Evolutionary conservation across 53 echinoderm and acorn worm species (phyloP), one percentile per base, ranked within the genome.

Genomic region (Temnopleurus reevesii): DNA sequence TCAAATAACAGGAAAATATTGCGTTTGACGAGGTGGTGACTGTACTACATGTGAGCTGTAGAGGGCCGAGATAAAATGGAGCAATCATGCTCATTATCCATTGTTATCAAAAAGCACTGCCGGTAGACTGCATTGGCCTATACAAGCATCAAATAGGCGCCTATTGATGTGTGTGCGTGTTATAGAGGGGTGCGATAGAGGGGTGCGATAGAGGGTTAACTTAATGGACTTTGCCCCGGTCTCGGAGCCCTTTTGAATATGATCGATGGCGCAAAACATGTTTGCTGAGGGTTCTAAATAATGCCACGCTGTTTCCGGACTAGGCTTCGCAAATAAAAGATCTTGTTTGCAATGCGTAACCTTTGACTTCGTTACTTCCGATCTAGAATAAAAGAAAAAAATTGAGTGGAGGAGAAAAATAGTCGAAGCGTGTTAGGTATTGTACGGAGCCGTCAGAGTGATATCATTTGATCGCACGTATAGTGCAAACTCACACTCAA

Each of bases 321-420:
- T 60, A 46, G 44, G 83, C 36, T 54, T 34, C 59, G 85, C 45
- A 60, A 85, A 85, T 85, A 85, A 85, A 85, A 60, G 85, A 59
- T 45, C 60, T 85, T 59, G 59, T 85, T 85, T 59, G 59, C 85
- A 31, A 45, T 45, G 45, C 45, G 59, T 45, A 85, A 85, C 85
- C 85, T 85, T 85, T 85, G 85, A 59, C 85, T 85, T 18, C 25
- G 44, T 85, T 45, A 60, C 85, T 85, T 85, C 85, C 85, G 85
- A 85, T 85, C 85, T 85, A 60, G 59, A 59, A 45, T 85, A 85
- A 85, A 44, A 59, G 85, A 45, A 60, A 38, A n/a, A 55, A 36
- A 9, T 45, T 27, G 60, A 85, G 61, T 27, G 58, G 61, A 45
- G 61, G 59, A 85, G 28, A 47, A 43, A 85, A 60, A 41, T 24